Evolutionary conservation across 2,797 vertebrate genomes (phyloP).

Genomic region (Morelia viridis): DNA sequence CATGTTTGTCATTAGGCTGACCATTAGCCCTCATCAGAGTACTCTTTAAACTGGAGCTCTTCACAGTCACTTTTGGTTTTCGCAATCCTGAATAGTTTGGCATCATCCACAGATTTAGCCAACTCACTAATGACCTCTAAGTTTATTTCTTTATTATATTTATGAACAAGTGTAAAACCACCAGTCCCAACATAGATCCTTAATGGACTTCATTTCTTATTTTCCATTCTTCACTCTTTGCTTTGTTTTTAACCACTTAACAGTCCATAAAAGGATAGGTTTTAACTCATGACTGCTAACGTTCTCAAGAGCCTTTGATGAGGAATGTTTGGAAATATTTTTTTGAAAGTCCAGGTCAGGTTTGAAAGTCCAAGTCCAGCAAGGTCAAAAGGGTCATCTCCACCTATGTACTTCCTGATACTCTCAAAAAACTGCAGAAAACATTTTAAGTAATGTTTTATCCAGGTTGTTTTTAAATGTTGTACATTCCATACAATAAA

Average conservation of each 20-base stretch:
- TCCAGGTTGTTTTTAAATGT: not conserved
- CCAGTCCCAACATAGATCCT: not conserved
- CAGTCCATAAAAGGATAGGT: too few relatives aligned
- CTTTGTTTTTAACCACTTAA: too few relatives aligned
- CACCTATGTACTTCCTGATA: too few relatives aligned
- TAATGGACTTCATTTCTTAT: not conserved
- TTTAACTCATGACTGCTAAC: too few relatives aligned
- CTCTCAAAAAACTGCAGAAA: too few relatives aligned
- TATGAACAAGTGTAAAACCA: not conserved
- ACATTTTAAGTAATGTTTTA: not conserved
- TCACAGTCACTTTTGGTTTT: not conserved
- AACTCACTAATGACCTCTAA: not conserved
- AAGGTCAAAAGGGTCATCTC: too few relatives aligned
- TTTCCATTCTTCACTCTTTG: not conserved
- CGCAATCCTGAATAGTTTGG: not conserved
- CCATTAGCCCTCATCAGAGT: not conserved
- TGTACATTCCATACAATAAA: not conserved
- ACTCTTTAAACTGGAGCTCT: not conserved
- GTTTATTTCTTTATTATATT: not conserved
- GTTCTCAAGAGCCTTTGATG: too few relatives aligned
- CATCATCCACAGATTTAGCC: not conserved
- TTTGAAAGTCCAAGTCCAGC: too few relatives aligned
- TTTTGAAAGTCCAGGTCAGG: too few relatives aligned
- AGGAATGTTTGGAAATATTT: too few relatives aligned
- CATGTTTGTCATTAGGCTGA: not conserved